Conservation (phyloP, 2,888 invertebrate genomes). For the Lasioglossum marginatum region DNA sequence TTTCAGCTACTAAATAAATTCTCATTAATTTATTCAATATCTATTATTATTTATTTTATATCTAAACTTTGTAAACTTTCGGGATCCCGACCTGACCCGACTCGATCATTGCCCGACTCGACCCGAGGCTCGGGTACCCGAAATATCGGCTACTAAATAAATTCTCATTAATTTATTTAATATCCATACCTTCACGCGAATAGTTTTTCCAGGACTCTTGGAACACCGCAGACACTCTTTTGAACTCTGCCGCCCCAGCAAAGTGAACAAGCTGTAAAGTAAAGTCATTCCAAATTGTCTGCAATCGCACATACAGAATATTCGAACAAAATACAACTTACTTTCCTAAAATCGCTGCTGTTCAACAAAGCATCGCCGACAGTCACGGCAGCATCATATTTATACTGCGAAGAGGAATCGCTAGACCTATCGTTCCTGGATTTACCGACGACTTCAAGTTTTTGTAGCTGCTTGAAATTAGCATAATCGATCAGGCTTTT, state of each 20-base stretch:
- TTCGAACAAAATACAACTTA: conserved; percentile 40
- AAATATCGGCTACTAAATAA: too few relatives aligned
- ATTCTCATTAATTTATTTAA: too few relatives aligned
- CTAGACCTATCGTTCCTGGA: conserved; percentile 35
- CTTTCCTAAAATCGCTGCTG: conserved; percentile 69
- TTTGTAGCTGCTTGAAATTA: conserved; percentile 68
- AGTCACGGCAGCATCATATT: conserved; percentile 70
- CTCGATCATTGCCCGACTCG: too few relatives aligned
- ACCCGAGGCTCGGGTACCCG: too few relatives aligned
- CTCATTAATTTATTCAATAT: too few relatives aligned
- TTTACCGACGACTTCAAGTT: conserved; percentile 47
- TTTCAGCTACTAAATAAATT: too few relatives aligned
- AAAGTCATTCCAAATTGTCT: conserved; percentile 8
- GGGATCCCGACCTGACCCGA: too few relatives aligned
- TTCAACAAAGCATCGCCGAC: conserved; percentile 77
- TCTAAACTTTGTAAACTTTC: too few relatives aligned
- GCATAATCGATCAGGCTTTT: conserved; percentile 66
- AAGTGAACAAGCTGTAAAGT: conserved; percentile 74
- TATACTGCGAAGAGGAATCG: conserved; percentile 64
- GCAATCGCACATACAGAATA: not conserved
- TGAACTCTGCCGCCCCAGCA: conserved; percentile 67
- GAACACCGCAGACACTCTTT: conserved; percentile 59
- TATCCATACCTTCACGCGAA: conserved; percentile 71
- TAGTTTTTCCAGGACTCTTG: conserved; percentile 54
- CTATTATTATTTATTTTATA: too few relatives aligned